These are phyloP conservation scores for Pithys albifrons DNA, from an alignment of 2,113 vertebrate genomes.

Conservation along the genomic window DNA sequence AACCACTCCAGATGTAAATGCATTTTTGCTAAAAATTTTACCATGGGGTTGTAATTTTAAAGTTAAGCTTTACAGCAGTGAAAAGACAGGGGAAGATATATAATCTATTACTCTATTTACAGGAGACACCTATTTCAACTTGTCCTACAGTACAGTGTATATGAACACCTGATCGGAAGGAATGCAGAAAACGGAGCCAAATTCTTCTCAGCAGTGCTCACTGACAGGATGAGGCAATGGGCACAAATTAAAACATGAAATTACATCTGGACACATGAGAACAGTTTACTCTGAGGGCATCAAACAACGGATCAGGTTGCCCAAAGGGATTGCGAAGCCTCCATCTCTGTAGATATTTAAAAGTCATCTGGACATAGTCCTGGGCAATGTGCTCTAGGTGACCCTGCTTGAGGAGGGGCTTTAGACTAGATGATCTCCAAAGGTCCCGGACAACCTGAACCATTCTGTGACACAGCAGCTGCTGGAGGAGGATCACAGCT, in stretches of 20 bases:
- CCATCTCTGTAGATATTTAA: neutral
- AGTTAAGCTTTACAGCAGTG: neutral
- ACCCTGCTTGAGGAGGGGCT: neutral
- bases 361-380: neutral
- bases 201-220: neutral
- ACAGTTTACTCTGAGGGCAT: neutral
- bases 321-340: neutral
- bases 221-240: neutral
- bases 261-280: neutral
- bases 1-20: neutral
- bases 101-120: neutral
- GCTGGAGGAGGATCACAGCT: neutral
- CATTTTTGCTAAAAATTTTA: neutral
- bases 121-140: neutral
- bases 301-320: neutral
- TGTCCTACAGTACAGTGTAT: neutral
- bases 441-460: neutral
- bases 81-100: neutral
- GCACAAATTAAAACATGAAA: neutral
- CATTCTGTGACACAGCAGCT: neutral
- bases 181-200: neutral
- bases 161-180: neutral
- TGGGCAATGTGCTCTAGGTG: neutral
- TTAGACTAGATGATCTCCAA: neutral
- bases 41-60: slow-evolving; percentile 16